Base-by-base conservation (phyloP, 1,140 invertebrate genomes). In the Drosophila aff. region DNA sequence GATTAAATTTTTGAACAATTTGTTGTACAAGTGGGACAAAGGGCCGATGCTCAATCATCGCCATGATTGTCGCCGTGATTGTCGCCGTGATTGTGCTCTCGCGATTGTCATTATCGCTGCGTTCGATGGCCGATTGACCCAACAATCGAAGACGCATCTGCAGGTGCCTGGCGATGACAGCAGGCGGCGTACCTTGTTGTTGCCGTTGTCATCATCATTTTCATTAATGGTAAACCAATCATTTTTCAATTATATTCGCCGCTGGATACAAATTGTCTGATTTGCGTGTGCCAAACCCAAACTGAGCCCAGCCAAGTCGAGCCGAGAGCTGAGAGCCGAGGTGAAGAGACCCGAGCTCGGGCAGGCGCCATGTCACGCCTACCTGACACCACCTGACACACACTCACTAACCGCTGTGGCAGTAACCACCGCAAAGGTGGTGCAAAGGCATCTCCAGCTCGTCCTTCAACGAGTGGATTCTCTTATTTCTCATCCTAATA, bases 181-280 rank as follows among this genome's bases (percentile, higher is more conserved):
- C 83, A 71, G 63, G 49, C 62, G 60, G 63, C 52, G 57, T 49
- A 28, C 47, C 62, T 36, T 82, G 81, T 65, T 58, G 79, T 68
- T 61, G 72, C 7, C 67, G 77, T 81, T 81, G 81, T 89, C 85
- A 89, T 87, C 84, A 89, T 89, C 84, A 90, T 84, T 90, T 85
- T 90, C 85, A 89, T 90, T 90, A 81, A 91, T 82, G 85, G 85
- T 76, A 91, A 91, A 84, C 91, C 84, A 83, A 92, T 92, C 91
- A 92, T 92, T 92, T 92, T 92, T 92, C 90, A 92, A 92, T 92
- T 92, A 92, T 83, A 81, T 79, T 86, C 90, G 72, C 90, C 77
- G 90, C 90, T 90, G 90, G 90, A 90, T 91, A 91, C 83, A 91
- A 91, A 91, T 91, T 91, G 87, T 91, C 89, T 91, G 89, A 87